Conservation (phyloP, 1,140 invertebrate genomes). For the Phortica variegata region DNA sequence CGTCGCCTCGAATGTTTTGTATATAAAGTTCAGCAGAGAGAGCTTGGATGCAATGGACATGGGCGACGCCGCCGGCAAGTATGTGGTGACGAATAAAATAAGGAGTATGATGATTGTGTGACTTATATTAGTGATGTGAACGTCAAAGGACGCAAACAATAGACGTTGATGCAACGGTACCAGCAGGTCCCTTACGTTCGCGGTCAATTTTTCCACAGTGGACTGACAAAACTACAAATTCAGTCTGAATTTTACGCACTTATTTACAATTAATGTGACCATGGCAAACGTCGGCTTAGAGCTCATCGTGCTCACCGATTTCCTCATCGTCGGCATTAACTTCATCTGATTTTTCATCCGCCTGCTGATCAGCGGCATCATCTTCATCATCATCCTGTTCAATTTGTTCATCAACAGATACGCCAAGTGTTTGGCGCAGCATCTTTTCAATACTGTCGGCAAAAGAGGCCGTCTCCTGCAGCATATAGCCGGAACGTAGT, state of each 20-base stretch:
- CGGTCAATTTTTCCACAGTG: background rate
- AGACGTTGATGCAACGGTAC: constrained; percentile 30
- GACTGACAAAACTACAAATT: constrained; percentile 20
- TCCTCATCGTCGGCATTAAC: constrained; percentile 27
- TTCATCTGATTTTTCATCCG: constrained; percentile 48
- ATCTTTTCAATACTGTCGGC: constrained; percentile 85
- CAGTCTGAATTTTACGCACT: constrained; percentile 32
- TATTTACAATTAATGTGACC: constrained; percentile 21
- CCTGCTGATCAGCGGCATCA: constrained; percentile 50
- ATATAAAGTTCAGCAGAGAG: too few relatives aligned
- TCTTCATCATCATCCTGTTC: constrained; percentile 62
- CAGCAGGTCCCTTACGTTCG: background rate
- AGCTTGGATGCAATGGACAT: too few relatives aligned
- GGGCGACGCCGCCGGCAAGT: too few relatives aligned
- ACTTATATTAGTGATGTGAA: constrained; percentile 33
- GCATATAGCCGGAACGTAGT: constrained; percentile 82
- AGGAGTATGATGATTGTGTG: constrained; percentile 29
- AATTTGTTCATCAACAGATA: constrained; percentile 72
- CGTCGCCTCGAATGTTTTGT: too few relatives aligned
- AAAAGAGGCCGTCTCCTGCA: constrained; percentile 84
- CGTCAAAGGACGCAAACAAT: constrained; percentile 7
- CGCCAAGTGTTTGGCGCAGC: constrained; percentile 79
- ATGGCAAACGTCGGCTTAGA: constrained; percentile 27
- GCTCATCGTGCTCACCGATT: constrained; percentile 40
- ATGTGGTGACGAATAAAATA: constrained; percentile 7